Percentiles rank a stretch among this genome's conserved stretches.
Conservation (phyloP, 2,113 vertebrate genomes). For the Ardeotis arabs region DNA sequence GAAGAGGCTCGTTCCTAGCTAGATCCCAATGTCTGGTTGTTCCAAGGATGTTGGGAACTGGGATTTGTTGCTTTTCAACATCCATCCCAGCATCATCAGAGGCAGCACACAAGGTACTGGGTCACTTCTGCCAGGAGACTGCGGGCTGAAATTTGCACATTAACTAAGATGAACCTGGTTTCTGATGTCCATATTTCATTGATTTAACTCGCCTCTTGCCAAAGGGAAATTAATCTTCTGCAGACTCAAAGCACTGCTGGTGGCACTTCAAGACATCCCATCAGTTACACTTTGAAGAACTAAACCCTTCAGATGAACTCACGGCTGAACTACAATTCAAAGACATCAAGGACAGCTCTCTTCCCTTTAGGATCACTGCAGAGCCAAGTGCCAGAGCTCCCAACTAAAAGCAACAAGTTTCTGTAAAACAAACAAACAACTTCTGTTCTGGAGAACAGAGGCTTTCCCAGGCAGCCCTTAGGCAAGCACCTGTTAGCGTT, state of each 20-base stretch:
- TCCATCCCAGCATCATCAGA: background rate
- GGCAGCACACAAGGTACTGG: accelerated
- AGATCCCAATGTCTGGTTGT: too few species aligned
- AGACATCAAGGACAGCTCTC: background rate
- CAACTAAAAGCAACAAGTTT: background rate
- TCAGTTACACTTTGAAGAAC: background rate
- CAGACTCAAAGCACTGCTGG: background rate
- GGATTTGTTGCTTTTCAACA: background rate
- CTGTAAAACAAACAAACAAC: background rate
- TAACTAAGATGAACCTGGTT: background rate
- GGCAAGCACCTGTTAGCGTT: background rate
- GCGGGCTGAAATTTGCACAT: background rate
- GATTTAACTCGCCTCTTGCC: background rate
- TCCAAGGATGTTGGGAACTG: too few species aligned
- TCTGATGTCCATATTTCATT: accelerated
- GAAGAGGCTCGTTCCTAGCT: background rate
- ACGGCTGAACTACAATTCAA: background rate
- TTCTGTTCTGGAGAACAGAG: background rate
- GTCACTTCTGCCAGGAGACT: background rate
- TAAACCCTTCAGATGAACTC: background rate
- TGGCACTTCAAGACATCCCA: background rate
- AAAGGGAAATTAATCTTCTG: background rate
- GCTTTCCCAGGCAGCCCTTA: background rate
- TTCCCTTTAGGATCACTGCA: background rate
- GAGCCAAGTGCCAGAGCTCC: background rate